Conservation (phyloP, 2,113 vertebrate genomes). For the Thamnophis sirtalis region DNA sequence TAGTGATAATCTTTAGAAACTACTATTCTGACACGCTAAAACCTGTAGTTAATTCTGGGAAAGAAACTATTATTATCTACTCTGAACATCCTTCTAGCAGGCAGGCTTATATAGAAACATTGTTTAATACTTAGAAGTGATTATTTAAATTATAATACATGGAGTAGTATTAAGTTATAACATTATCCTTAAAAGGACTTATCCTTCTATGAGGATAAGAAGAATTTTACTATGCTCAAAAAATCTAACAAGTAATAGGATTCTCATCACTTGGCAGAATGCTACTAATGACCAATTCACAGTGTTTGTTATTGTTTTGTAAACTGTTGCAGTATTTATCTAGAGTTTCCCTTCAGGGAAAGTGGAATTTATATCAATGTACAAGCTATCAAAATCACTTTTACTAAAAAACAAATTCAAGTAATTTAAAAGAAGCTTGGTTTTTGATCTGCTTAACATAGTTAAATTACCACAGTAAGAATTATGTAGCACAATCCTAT, state of each 20-base stretch:
- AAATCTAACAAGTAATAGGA: neutral
- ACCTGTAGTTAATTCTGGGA: slow-evolving; percentile 22
- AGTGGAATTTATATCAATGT: neutral
- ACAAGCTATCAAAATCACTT: neutral
- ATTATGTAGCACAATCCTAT: neutral
- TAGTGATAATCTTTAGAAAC: neutral
- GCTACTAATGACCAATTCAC: neutral
- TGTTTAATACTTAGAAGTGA: neutral
- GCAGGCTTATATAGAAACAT: neutral
- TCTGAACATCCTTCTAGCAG: neutral
- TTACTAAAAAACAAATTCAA: neutral
- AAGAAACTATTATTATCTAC: slow-evolving; percentile 49
- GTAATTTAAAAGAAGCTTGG: neutral
- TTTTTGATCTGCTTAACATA: neutral
- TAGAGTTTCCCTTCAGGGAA: neutral
- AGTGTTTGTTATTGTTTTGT: neutral
- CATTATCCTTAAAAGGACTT: neutral
- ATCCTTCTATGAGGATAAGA: neutral
- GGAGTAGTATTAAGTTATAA: neutral
- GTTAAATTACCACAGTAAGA: neutral
- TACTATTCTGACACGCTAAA: neutral
- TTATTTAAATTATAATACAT: neutral
- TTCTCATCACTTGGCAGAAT: neutral
- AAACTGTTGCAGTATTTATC: neutral
- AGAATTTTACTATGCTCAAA: neutral